Percentiles rank a stretch among this genome's conserved stretches.
These are phyloP conservation scores for Temnothorax ravouxi DNA, from an alignment of 2,888 invertebrate species.

Conservation along the genomic window DNA sequence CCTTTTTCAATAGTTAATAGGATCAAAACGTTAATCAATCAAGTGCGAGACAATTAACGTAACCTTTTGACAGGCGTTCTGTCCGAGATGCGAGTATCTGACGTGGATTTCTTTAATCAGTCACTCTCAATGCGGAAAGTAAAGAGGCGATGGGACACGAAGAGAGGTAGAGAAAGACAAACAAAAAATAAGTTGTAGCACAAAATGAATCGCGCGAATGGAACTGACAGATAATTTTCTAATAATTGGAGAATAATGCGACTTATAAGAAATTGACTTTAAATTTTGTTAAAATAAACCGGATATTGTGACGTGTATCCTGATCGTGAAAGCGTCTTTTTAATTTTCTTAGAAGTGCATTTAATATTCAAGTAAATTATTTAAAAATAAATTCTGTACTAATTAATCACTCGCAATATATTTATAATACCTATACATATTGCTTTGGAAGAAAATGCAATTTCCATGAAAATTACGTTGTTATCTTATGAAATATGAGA, in stretches of 20 bases:
- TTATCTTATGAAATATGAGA: conserved; percentile 34
- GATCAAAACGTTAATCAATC: conserved; percentile 82
- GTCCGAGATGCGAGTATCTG: conserved; percentile 75
- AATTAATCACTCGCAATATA: background rate
- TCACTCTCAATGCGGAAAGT: conserved; percentile 74
- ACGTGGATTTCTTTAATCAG: conserved; percentile 84
- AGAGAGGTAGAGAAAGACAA: conserved; percentile 58
- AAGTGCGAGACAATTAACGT: conserved; percentile 81
- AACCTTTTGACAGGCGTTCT: conserved; percentile 81
- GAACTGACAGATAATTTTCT: conserved; percentile 82
- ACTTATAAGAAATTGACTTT: conserved; percentile 36
- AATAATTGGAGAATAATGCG: conserved; percentile 71
- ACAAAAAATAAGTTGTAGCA: conserved; percentile 75
- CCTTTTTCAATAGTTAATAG: conserved; percentile 70
- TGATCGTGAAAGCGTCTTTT: no score
- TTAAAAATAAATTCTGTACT: background rate
- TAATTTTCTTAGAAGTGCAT: background rate
- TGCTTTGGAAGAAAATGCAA: background rate
- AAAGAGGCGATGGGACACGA: conserved; percentile 66
- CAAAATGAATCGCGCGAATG: conserved; percentile 82
- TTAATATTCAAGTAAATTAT: background rate
- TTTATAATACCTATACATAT: background rate
- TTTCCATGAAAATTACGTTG: conserved; percentile 34
- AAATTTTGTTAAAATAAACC: background rate
- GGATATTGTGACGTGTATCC: background rate